Conservation (phyloP, 2,113 vertebrate genomes). For the Prietella phreatophila region DNA sequence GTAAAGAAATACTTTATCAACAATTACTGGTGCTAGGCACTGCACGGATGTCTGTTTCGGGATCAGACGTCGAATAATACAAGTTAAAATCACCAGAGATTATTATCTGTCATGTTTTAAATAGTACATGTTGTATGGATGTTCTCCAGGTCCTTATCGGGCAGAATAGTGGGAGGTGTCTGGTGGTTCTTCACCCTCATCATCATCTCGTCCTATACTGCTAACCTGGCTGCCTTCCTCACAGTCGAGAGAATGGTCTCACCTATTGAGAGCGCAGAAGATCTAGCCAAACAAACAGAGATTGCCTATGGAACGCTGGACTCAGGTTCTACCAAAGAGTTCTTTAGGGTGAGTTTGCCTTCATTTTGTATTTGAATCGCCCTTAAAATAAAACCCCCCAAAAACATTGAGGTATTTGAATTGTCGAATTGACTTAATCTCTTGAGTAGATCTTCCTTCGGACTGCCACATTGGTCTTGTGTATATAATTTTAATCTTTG, state of each 20-base stretch:
- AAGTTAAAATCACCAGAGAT: neutral
- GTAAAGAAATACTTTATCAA: neutral
- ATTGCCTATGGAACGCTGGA: constrained; percentile 98
- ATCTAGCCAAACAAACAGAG: constrained; percentile 98
- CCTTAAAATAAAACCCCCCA: neutral
- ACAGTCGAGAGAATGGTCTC: constrained; percentile 99
- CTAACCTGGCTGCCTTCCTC: constrained; percentile 98
- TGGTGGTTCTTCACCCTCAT: constrained; percentile 99
- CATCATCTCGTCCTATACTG: constrained; percentile 99
- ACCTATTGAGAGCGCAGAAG: constrained; percentile 98
- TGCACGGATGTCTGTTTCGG: neutral
- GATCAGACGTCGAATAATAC: neutral
- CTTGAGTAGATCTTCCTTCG: neutral
- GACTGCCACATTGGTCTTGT: neutral
- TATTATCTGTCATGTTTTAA: neutral
- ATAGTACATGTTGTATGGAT: constrained; percentile 45
- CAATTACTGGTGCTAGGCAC: neutral
- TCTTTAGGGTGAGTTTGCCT: constrained; percentile 92
- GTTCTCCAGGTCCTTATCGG: constrained; percentile 89
- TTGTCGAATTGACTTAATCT: neutral
- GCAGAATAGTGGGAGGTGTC: constrained; percentile 97
- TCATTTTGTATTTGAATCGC: neutral
- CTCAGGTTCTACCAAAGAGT: constrained; percentile 99
- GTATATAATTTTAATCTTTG: neutral
- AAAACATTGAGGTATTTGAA: neutral